Evolutionary conservation across 2,888 invertebrate species (phyloP).

Genomic region (Petrolisthes cinctipes): DNA sequence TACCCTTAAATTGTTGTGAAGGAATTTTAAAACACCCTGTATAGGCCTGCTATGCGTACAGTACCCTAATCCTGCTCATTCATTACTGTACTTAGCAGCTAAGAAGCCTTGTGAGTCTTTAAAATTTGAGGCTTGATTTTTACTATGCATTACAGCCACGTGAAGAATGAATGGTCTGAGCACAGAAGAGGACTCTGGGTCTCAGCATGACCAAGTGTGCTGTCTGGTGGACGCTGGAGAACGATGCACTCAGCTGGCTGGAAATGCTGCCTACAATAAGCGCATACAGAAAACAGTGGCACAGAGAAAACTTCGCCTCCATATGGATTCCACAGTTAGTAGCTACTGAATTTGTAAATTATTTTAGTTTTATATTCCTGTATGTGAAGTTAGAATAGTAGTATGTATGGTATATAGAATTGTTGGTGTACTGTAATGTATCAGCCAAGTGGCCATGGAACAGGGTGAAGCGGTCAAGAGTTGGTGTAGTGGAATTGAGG

Average conservation of each 20-base stretch:
- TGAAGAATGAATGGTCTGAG: constrained; percentile 56
- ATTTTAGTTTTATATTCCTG: too few relatives aligned
- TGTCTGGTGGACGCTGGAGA: constrained; percentile 87
- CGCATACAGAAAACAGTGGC: constrained; percentile 95
- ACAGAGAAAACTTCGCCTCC: constrained; percentile 88
- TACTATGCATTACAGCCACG: neutral
- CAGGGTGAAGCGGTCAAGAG: too few relatives aligned
- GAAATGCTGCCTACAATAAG: constrained; percentile 96
- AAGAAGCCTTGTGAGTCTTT: neutral
- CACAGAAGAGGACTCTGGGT: constrained; percentile 56
- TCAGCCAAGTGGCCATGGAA: too few relatives aligned
- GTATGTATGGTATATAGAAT: too few relatives aligned
- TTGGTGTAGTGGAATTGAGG: too few relatives aligned
- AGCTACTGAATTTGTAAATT: too few relatives aligned
- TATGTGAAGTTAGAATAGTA: too few relatives aligned
- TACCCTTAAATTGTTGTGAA: too few relatives aligned
- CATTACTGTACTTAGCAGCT: neutral
- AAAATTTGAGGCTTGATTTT: neutral
- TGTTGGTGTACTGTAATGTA: too few relatives aligned
- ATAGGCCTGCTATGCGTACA: too few relatives aligned
- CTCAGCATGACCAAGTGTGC: constrained; percentile 77
- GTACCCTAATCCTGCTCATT: too few relatives aligned
- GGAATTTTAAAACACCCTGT: too few relatives aligned
- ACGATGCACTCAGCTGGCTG: constrained; percentile 87
- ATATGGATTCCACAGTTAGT: constrained; percentile 83